Evolutionary conservation across 2,888 invertebrate genomes (phyloP).

Genomic region (Iselma pallidipennis): DNA sequence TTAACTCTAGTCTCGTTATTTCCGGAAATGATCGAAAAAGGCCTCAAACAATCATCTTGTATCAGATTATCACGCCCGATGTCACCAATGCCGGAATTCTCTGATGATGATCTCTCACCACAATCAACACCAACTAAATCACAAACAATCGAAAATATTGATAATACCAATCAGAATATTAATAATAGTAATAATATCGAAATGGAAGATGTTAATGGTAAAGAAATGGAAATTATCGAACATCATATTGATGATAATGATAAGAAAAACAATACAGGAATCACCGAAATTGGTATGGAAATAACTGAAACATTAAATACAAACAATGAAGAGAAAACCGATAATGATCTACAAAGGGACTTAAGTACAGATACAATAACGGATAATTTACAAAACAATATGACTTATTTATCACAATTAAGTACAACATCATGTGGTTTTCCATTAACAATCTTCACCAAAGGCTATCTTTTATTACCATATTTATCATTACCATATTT

Average conservation of each 20-base stretch:
- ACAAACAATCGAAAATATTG: slow-evolving; percentile 15
- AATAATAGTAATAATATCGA: slow-evolving; percentile 10
- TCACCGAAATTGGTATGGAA: slow-evolving; percentile 48
- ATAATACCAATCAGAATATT: slow-evolving; percentile 21
- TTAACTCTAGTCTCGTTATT: slow-evolving; percentile 87
- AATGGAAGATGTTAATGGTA: slow-evolving; percentile 12
- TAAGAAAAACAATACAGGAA: slow-evolving; percentile 35
- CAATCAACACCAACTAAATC: slow-evolving; percentile 39
- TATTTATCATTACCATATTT: slow-evolving; percentile 94
- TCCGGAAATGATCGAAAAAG: slow-evolving; percentile 86
- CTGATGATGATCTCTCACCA: slow-evolving; percentile 55
- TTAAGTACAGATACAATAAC: slow-evolving; percentile 68
- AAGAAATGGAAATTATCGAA: slow-evolving; percentile 23
- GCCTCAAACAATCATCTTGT: slow-evolving; percentile 81
- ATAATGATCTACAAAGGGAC: slow-evolving; percentile 68
- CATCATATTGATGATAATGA: slow-evolving; percentile 22
- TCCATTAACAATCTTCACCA: slow-evolving; percentile 78
- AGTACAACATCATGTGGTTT: slow-evolving; percentile 80
- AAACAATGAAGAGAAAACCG: slow-evolving; percentile 38
- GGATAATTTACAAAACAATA: slow-evolving; percentile 63
- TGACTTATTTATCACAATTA: slow-evolving; percentile 67
- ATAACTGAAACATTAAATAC: slow-evolving; percentile 46
- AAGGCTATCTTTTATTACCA: slow-evolving; percentile 93
- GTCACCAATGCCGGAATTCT: slow-evolving; percentile 72
- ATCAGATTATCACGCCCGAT: slow-evolving; percentile 75